Conservation (phyloP, 2,113 vertebrate species). For the Alethe diademata region DNA sequence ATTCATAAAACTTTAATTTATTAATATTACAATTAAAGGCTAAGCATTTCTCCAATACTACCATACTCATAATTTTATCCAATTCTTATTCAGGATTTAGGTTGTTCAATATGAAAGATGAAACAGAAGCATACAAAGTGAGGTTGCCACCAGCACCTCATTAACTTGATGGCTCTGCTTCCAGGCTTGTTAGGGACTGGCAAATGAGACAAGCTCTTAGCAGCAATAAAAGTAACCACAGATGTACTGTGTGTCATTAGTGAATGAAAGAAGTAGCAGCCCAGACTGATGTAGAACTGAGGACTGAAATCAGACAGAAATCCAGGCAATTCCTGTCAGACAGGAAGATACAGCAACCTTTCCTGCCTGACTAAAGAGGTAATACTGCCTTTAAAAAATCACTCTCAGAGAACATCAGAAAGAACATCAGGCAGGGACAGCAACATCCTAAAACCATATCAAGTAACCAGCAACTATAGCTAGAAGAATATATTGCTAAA, state of each 20-base stretch:
- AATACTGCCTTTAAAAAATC: neutral
- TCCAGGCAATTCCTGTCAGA: neutral
- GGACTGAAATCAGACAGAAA: neutral
- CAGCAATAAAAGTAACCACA: conserved; percentile 22
- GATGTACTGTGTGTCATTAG: neutral
- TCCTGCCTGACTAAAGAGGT: neutral
- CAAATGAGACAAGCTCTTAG: neutral
- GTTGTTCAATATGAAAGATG: neutral
- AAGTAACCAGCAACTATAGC: neutral
- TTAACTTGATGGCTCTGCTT: neutral
- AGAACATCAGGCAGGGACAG: neutral
- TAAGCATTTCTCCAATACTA: neutral
- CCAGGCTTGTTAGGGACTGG: neutral
- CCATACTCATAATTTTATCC: neutral
- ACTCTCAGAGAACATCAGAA: neutral
- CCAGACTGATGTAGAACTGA: neutral
- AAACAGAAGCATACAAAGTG: neutral
- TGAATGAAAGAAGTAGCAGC: neutral
- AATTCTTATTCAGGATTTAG: neutral
- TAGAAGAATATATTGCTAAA: neutral
- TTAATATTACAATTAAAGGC: neutral
- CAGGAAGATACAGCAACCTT: neutral
- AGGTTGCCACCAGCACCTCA: neutral
- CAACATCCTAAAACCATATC: neutral
- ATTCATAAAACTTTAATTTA: neutral